phyloP scores from a whole-genome alignment of 2,888 invertebrate genomes.

The Apoda limacodes region DNA sequence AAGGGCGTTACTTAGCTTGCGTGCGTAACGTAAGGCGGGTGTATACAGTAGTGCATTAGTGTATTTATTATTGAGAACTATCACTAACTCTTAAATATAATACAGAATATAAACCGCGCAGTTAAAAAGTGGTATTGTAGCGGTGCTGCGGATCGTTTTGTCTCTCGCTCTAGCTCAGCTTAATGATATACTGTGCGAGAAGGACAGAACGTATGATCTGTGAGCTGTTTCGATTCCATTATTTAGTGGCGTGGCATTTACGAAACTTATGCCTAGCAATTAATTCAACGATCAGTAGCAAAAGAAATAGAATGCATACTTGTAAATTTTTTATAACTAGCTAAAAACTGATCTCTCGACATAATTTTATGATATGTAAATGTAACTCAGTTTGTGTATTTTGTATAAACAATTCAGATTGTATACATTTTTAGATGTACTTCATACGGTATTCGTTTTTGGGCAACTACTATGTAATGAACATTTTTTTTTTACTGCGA shows the following conservation, averaged over 20 bases:
- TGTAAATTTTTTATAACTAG: constrained; percentile 68
- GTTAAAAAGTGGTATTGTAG: no score
- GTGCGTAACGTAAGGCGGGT: constrained; percentile 53
- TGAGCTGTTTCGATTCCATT: no score
- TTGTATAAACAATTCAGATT: constrained; percentile 61
- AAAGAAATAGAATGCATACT: constrained; percentile 49
- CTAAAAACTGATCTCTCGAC: constrained; percentile 67
- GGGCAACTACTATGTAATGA: constrained; percentile 45
- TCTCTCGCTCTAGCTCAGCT: no score
- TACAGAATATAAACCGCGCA: no score
- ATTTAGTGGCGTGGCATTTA: no score
- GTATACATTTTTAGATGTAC: constrained; percentile 58
- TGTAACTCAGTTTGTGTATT: constrained; percentile 61
- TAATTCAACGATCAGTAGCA: constrained; percentile 29
- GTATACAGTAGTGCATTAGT: constrained; percentile 57
- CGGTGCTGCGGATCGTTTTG: no score
- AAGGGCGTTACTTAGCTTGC: constrained; percentile 40
- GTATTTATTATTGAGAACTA: constrained; percentile 53
- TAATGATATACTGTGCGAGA: no score
- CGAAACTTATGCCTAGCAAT: constrained; percentile 50
- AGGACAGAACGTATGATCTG: no score
- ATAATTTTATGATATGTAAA: constrained; percentile 62
- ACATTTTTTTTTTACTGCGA: constrained; percentile 39
- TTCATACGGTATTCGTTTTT: constrained; percentile 46
- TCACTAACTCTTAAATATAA: constrained; percentile 47